Base-by-base conservation (phyloP, 2,888 invertebrate genomes). In the Tenthredo notha region DNA sequence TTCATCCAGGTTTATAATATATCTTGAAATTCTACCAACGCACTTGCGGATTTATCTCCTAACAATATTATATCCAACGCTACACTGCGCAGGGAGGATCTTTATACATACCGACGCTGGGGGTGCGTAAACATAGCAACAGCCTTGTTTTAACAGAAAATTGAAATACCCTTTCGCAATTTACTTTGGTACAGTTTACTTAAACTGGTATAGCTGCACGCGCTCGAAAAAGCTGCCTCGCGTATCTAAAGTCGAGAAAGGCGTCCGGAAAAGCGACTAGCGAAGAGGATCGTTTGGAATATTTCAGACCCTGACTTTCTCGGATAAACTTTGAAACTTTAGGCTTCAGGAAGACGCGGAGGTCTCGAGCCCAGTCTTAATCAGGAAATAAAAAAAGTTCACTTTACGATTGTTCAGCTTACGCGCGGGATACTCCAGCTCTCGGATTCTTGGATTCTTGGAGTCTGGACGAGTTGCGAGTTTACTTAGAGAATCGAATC, bases 381-480 rank as follows among this genome's bases (percentile, higher is more conserved):
- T 40, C 82, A 61, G 70, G 70, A 43, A 72, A 37, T 29, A 29
- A 58, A 65, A 65, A 61, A 78, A 77, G 65, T 70, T 70, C 72
- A 84, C 74, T 74, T 70, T 72, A 74, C 74, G 72, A 74, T 74
- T 67, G 43, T 84, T 74, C 84, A 70, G 70, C 70, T 65, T 84
- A 74, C 84, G 61, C 50, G 77, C 67, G 40, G 43, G 77, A 58
- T 78, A 61, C 84, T 54, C 75, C 75, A 47, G 75, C 9, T 75
- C 75, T 21, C 61, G 40, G 18, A 78, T 78, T 58, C 33, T 54
- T 18, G n/a, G n/a, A n/a, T 47, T 47, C 47, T 40, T 50, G n/a
- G 37, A 67, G 25, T 61, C 80, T 58, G 25, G n/a, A 33, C 33
- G 74, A 47, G 37, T 80, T 50, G 54, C 15, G 61, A 78, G 75